Base-by-base conservation (phyloP, 2,113 vertebrate genomes). In the Pycnonotus jocosus region DNA sequence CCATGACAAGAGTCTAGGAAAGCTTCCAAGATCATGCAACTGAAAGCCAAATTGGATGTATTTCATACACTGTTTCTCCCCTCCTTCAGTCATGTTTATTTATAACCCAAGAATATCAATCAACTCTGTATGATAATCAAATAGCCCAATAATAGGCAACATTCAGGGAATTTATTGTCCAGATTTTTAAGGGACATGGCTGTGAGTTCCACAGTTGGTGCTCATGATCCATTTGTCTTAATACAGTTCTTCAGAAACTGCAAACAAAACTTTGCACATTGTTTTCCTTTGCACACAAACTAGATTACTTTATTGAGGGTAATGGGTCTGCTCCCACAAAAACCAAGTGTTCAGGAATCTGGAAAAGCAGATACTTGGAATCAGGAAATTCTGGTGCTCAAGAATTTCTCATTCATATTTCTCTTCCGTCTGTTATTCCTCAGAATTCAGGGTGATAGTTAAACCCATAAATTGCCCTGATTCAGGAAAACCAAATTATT, bases 281-380 rank as follows among this genome's bases (percentile, higher is more conserved):
- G 25, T 56, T 74, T 76, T 68, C 19, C 61, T 87, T 58, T 60
- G 48, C 51, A 65, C 15, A 76, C 47, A 74, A 92, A 31, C 25
- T 71, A 53, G 10, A 40, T 80, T 61, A 62, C 25, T 86, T 69
- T 58, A 47, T 42, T 9, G 8, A 88, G 38, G n/a, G 33, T 20
- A 40, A 58, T 27, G 38, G 35, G 30, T 81, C 64, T 87, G 37
- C 30, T 80, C 54, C 45, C 42, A 50, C 24, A 93, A 88, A 88
- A 81, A 33, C 7, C 51, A 87, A 45, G 4, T 66, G 58, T 81
- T 76, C 18, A 40, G 53, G 40, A 35, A 76, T 60, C 22, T 80
- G 76, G 62, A 53, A 95, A 93, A 94, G 48, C 11, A 80, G 35
- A 35, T 40, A 65, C 33, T 80, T 27, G 40, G 71, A 77, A 93